Base-by-base conservation (phyloP, 2,113 vertebrate genomes). In the Miniopterus natalensis region DNA sequence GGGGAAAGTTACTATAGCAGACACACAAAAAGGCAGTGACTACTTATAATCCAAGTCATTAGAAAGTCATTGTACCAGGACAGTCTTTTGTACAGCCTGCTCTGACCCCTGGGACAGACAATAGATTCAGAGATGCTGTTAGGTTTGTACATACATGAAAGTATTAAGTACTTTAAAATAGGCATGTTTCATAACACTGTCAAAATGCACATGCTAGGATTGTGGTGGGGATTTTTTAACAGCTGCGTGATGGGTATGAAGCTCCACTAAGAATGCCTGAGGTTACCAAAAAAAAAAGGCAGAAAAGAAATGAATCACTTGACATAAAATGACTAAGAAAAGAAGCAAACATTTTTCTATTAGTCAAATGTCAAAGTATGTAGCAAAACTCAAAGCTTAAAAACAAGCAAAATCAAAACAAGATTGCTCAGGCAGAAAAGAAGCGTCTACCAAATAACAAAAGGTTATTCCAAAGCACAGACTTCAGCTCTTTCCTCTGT, bases 301-400 rank as follows among this genome's bases (percentile, higher is more conserved):
- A 65, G 9, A 89, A 71, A 87, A 96, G 42, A 97, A 94, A 95
- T 95, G 84, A 97, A 96, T 96, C 94, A 92, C 9, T 95, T 84
- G 49, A 88, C 80, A 92, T 57, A 90, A 84, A 42, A 95, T 92
- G 95, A 95, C 90, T 96, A 97, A 97, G 84, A 95, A 95, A 92
- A 84, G 90, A 96, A 95, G 65, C 80, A 93, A 94, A 92, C 59
- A 87, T 81, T 85, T 93, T 96, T 95, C 29, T 93, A 77, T 97
- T 95, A 95, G 96, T 85, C 92, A 96, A 95, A 97, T 97, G 90
- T 95, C 66, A 97, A 96, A 96, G 31, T 71, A 81, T 95, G 92
- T n/a, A 95, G 49, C 53, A 73, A 92, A 84, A 90, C 68, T 95
- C 73, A 84, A 96, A 90, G 14, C 36, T 73, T 74, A 77, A 85